Base-by-base conservation (phyloP, 2,888 invertebrate species). In the Tetragnatha montana region DNA sequence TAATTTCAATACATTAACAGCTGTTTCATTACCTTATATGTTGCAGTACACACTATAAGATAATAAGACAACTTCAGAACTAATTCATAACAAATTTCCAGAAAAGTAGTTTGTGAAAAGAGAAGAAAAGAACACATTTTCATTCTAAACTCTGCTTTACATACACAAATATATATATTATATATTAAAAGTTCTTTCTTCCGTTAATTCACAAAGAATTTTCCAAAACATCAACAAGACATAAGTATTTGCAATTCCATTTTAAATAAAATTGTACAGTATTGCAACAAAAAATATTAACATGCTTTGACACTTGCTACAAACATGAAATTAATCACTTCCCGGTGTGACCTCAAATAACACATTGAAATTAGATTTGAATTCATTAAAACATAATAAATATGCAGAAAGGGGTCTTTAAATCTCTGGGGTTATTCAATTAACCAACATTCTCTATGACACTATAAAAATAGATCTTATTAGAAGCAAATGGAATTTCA, bases 381-480 rank as follows among this genome's bases (percentile, higher is more conserved):
- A 51, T n/a, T 68, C 69, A 79, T 86, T 76, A 79, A 49, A 81
- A 51, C 19, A 51, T 19, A 76, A 49, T 14, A 50, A 71, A 74
- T 74, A 35, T 75, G 19, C n/a, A n/a, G 17, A 6, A 75, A 75
- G 19, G n/a, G 71, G 60, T 60, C 35, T 60, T 60, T 17, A 60
- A 60, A 60, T 8, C 12, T 22, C 19, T 73, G 74, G 71, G 68
- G 21, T 76, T 19, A 78, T 35, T 82, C 21, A 19, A 79, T 60
- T 49, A 79, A 73, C 70, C 88, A 83, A 79, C 70, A 35, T 2
- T 80, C 78, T 71, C 83, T 88, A 88, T 83, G 81, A 88, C 81
- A 82, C 88, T 88, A 88, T 88, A 88, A 88, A 88, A 88, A 88
- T 88, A 88, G 81, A 83, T 88, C 76, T 78, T 87, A 74, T 83